Evolutionary conservation across 2,113 vertebrate genomes (phyloP).

Genomic region (Phylloscopus whistleri): DNA sequence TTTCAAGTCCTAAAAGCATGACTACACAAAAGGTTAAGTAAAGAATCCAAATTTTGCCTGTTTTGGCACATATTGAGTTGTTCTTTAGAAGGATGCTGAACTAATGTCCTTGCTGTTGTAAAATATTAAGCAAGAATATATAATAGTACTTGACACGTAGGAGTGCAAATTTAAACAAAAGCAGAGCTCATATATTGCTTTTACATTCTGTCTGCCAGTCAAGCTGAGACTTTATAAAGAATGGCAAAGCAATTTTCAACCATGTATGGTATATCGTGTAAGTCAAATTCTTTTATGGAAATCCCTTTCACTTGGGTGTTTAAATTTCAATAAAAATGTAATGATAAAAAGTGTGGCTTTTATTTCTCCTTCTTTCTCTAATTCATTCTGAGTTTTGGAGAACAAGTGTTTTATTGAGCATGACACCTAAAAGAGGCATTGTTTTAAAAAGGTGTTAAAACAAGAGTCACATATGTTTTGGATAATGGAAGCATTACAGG

Average conservation of each 20-base stretch:
- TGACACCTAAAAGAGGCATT: constrained; percentile 61
- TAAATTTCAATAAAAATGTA: constrained; percentile 75
- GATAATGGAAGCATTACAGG: constrained; percentile 17
- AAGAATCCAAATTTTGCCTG: neutral
- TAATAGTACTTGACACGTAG: constrained; percentile 43
- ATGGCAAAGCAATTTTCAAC: constrained; percentile 71
- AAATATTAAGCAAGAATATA: constrained; percentile 63
- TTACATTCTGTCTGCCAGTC: constrained; percentile 69
- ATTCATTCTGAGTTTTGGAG: constrained; percentile 64
- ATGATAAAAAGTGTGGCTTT: constrained; percentile 63
- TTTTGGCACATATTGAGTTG: neutral
- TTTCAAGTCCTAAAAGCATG: neutral
- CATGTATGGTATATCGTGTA: constrained; percentile 57
- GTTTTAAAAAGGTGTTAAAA: constrained; percentile 65
- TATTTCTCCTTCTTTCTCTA: constrained; percentile 62
- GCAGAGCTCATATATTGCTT: constrained; percentile 66
- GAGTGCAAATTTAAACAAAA: constrained; percentile 68
- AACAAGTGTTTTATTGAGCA: constrained; percentile 66
- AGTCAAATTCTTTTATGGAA: constrained; percentile 76
- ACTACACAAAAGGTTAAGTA: constrained; percentile 10
- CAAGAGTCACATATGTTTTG: constrained; percentile 49
- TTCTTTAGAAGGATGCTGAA: neutral
- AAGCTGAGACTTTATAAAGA: constrained; percentile 68
- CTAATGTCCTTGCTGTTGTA: constrained; percentile 37
- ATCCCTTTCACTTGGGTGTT: constrained; percentile 71